Base-by-base conservation (phyloP, 2,888 invertebrate species). In the Tenthredo livida region DNA sequence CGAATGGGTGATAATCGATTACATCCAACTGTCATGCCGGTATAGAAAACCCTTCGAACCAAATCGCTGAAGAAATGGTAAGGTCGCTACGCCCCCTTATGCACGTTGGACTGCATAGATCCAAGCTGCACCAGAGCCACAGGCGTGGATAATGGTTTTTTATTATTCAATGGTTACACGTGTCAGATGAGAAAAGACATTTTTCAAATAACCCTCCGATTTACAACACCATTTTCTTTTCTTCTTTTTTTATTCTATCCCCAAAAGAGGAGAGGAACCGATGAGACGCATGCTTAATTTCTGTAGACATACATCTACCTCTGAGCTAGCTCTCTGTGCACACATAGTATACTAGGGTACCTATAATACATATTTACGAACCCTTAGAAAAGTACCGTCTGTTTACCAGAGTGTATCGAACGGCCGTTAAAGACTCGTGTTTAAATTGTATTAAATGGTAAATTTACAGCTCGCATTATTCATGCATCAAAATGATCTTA, bases 61-160 rank as follows among this genome's bases (percentile, higher is more conserved):
- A 7, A 80, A 29, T 21, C 80, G 5, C 9, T 29, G 33, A 25
- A 50, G 50, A 2, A 77, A 77, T 29, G n/a, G 77, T 77, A 17
- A 77, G 77, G 77, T 50, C 87, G 89, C 88, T 89, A 90, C 91
- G 90, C 88, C 90, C 78, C 89, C 90, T 89, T 90, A 86, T 50
- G 65, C 87, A 61, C 58, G 61, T 80, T 80, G 29, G 54, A 54
- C 29, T 54, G 54, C 12, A 21, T 33, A 54, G 29, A 10, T 77
- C 9, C 15, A 9, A 47, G 15, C 73, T 43, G 73, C 43, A 9
- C n/a, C n/a, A n/a, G n/a, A n/a, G 43, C n/a, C 2, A 1, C 77
- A 33, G 77, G 54, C 80, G 61, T 80, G 80, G 61, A 80, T 80
- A 80, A 61, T 61, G 58, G 80, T 3, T 58, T 61, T 58, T 61